Conservation (phyloP, 1,140 invertebrate genomes). For the Helicoverpa zea region DNA sequence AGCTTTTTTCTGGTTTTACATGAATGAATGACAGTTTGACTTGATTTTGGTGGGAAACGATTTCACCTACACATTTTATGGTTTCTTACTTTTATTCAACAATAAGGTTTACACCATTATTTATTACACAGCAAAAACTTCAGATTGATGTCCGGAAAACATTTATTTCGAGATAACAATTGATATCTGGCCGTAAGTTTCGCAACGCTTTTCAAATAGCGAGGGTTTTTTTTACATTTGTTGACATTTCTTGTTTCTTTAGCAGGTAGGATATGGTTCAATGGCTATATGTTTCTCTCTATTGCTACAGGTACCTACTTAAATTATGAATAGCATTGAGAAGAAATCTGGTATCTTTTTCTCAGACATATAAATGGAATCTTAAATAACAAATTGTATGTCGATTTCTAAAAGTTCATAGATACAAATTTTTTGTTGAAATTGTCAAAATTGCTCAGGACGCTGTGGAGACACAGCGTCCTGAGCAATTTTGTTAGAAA, state of each 20-base stretch:
- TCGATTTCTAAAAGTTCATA: no score
- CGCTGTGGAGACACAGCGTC: no score
- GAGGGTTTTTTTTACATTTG: background rate
- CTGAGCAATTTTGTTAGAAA: no score
- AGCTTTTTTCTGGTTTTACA: slow-evolving; percentile 28
- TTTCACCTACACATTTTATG: slow-evolving; percentile 24
- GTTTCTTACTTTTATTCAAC: background rate
- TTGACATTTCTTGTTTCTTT: background rate
- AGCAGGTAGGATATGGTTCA: background rate
- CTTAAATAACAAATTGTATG: no score
- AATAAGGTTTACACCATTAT: slow-evolving; percentile 9
- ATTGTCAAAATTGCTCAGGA: no score
- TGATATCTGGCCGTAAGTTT: slow-evolving; percentile 12
- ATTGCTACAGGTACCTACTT: background rate
- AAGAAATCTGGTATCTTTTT: no score
- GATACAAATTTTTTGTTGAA: no score
- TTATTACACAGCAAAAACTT: slow-evolving; percentile 14
- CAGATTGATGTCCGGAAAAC: slow-evolving; percentile 24
- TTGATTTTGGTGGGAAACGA: slow-evolving; percentile 53
- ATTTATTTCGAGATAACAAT: slow-evolving; percentile 4
- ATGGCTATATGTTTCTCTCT: no score
- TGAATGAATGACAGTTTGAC: background rate
- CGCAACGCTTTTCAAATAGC: slow-evolving; percentile 10
- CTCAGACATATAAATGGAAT: no score
- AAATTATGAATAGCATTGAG: background rate